These are phyloP conservation scores for Thamnophis sirtalis DNA, from an alignment of 2,113 vertebrate species.

Conservation along the genomic window DNA sequence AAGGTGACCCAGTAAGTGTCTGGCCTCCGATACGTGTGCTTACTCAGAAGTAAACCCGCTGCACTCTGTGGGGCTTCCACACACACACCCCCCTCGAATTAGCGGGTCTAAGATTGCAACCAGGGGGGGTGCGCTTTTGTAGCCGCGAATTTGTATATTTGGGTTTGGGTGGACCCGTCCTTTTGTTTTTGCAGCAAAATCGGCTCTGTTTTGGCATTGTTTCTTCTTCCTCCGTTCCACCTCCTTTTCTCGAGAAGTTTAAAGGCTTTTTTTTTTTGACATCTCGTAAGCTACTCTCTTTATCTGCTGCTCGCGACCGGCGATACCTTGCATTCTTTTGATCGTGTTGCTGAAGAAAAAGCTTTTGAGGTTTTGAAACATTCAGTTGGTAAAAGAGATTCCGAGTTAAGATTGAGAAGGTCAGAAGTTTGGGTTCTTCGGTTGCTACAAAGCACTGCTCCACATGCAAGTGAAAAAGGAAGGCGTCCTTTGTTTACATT, in stretches of 20 bases:
- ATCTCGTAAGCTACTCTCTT: background rate
- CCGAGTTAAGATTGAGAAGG: background rate
- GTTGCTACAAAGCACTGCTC: background rate
- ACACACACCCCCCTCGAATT: background rate
- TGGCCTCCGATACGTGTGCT: no score
- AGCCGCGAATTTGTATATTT: background rate
- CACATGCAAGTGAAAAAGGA: background rate
- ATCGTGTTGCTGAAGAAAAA: background rate
- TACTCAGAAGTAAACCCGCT: background rate
- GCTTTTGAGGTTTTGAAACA: background rate
- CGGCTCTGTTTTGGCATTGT: background rate
- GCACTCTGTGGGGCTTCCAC: background rate
- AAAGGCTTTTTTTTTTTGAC: background rate
- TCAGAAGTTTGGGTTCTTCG: background rate
- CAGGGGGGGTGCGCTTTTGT: background rate
- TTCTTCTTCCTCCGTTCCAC: background rate
- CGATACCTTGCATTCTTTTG: background rate
- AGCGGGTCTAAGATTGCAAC: background rate
- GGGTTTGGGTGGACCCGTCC: background rate
- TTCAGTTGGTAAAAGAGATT: background rate
- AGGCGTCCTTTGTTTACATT: background rate
- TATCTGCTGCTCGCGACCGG: background rate
- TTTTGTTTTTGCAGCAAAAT: background rate
- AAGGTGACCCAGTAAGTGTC: background rate
- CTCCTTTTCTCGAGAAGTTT: background rate